Conservation (phyloP, 2,888 invertebrate genomes). For the Drosophila atripex region DNA sequence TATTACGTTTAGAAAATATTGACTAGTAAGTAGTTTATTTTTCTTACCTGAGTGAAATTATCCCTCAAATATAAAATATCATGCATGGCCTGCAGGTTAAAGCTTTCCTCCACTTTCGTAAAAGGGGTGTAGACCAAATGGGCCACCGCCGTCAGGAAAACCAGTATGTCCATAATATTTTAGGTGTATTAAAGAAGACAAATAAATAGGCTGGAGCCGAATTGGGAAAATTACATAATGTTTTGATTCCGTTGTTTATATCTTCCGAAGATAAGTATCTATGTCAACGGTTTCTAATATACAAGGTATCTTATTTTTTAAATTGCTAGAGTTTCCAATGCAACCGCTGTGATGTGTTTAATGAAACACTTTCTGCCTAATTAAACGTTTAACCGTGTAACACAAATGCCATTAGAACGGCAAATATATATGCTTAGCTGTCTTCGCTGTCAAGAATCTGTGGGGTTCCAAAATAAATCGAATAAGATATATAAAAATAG, state of each 20-base stretch:
- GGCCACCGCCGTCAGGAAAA: slow-evolving; percentile 90
- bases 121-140: slow-evolving; percentile 95
- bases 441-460: slow-evolving; percentile 48
- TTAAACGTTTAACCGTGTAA: slow-evolving; percentile 1
- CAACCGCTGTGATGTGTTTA: neutral
- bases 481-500: slow-evolving; percentile 71
- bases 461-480: slow-evolving; percentile 69
- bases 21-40: too few species aligned
- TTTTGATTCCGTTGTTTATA: slow-evolving; percentile 41
- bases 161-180: slow-evolving; percentile 88
- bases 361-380: neutral
- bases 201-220: slow-evolving; percentile 17
- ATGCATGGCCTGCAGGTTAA: slow-evolving; percentile 99
- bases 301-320: neutral
- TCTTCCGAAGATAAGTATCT: slow-evolving; percentile 37
- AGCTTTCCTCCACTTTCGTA: slow-evolving; percentile 99
- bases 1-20: neutral
- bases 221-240: slow-evolving; percentile 63
- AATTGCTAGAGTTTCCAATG: neutral
- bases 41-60: slow-evolving; percentile 91
- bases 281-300: slow-evolving; percentile 11
- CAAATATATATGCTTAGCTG: slow-evolving; percentile 34
- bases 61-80: slow-evolving; percentile 95
- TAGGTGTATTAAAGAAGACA: neutral
- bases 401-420: slow-evolving; percentile 33